Conservation (phyloP, 2,888 invertebrate species). For the Sinopyrophorus schimmeli region DNA sequence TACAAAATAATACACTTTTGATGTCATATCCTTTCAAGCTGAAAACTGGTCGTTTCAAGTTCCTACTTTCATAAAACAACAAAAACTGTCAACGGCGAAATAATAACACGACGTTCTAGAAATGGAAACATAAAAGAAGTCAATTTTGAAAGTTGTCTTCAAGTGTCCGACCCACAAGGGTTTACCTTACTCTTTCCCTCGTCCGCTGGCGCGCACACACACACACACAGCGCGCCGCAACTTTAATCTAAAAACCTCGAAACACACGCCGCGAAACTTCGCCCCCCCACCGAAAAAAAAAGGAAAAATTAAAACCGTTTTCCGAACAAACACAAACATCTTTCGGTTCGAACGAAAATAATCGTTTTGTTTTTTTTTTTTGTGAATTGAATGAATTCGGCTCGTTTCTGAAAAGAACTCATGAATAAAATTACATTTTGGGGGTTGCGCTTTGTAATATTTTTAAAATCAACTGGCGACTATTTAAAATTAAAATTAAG, state of each 20-base stretch:
- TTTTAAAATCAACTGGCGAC: too few relatives aligned
- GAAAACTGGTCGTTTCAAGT: slow-evolving; percentile 33
- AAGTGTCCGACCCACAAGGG: slow-evolving; percentile 36
- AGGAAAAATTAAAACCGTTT: not conserved
- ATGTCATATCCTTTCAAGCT: slow-evolving; percentile 34
- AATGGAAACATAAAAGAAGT: slow-evolving; percentile 38
- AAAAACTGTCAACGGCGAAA: slow-evolving; percentile 36
- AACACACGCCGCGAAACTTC: not conserved
- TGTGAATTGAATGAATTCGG: too few relatives aligned
- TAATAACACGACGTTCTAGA: slow-evolving; percentile 37
- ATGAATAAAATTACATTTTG: too few relatives aligned
- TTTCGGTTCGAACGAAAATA: not conserved
- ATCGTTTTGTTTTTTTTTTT: slow-evolving; percentile 1
- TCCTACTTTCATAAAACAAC: slow-evolving; percentile 37
- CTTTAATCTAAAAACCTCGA: slow-evolving; percentile 3
- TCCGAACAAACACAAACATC: too few relatives aligned
- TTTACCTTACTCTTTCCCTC: slow-evolving; percentile 30
- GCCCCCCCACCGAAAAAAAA: not conserved
- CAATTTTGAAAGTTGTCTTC: slow-evolving; percentile 38
- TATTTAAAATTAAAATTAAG: too few relatives aligned
- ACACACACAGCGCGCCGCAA: too few relatives aligned
- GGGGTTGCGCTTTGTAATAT: too few relatives aligned
- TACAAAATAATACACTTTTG: slow-evolving; percentile 32
- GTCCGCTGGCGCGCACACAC: slow-evolving; percentile 20
- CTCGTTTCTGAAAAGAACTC: too few relatives aligned